A percentile compares a stretch with the other conserved stretches of the same genome.
Conservation (phyloP, 2,113 vertebrate species). For the Dinomys branickii region DNA sequence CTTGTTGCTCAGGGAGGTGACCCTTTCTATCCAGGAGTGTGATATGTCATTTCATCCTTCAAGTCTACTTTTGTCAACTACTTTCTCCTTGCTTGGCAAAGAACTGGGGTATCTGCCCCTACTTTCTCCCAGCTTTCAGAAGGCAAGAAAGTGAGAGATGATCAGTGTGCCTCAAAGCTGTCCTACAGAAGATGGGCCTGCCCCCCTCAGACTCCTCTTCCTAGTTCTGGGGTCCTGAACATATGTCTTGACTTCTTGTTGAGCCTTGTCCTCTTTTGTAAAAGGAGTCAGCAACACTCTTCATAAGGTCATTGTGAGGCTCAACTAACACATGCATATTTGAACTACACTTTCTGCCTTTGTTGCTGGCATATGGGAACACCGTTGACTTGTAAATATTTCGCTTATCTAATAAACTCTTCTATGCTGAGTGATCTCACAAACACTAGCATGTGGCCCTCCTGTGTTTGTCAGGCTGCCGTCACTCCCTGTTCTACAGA, state of each 20-base stretch:
- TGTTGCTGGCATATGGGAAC: neutral
- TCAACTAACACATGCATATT: neutral
- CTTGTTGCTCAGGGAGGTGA: neutral
- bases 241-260: neutral
- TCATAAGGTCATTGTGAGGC: neutral
- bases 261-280: neutral
- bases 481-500: neutral
- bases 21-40: neutral
- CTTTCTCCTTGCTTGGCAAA: neutral
- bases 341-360: neutral
- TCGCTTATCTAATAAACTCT: neutral
- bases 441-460: too few relatives aligned
- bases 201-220: too few relatives aligned
- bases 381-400: neutral
- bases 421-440: neutral
- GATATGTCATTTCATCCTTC: neutral
- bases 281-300: neutral
- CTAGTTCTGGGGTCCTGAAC: too few relatives aligned
- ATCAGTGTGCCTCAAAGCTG: fast-evolving
- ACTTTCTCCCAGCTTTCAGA: neutral
- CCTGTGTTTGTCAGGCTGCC: neutral
- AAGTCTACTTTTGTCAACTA: neutral
- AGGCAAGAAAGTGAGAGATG: neutral
- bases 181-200: neutral
- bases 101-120: neutral